Conservation (phyloP, 2,797 vertebrate genomes). For the Peromyscus eremicus region DNA sequence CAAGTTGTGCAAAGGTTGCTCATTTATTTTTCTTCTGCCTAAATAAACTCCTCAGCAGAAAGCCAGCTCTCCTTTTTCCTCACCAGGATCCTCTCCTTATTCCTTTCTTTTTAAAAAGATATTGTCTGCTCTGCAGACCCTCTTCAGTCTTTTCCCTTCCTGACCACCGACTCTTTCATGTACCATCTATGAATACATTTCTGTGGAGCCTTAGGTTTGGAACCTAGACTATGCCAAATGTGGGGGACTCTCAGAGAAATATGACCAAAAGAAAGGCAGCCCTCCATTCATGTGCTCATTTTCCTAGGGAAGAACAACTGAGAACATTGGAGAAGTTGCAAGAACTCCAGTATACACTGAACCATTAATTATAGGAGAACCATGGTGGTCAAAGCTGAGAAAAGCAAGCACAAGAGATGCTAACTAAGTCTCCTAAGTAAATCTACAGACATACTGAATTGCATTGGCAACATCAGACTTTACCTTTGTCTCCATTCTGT, state of each 20-base stretch:
- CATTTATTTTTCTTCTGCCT: constrained; percentile 52
- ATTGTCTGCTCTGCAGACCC: background rate
- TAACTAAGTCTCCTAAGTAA: background rate
- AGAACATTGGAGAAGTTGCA: background rate
- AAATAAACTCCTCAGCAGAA: constrained; percentile 41
- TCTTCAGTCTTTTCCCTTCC: background rate
- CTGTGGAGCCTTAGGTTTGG: background rate
- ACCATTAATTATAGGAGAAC: background rate
- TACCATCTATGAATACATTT: background rate
- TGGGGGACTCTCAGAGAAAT: background rate
- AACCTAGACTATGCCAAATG: background rate
- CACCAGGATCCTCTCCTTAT: background rate
- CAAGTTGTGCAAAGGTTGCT: constrained; percentile 55
- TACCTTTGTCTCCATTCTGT: background rate
- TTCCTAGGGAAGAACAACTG: background rate
- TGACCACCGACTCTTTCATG: background rate
- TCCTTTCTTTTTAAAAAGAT: background rate
- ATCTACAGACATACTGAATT: background rate
- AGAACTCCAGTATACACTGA: background rate
- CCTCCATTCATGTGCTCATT: background rate
- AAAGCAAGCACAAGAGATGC: background rate
- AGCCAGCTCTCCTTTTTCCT: background rate
- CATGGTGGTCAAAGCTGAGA: background rate
- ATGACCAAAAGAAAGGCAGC: background rate
- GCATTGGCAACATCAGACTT: background rate